Conservation (phyloP, 2,797 vertebrate genomes). For the Oreonectes daqikongensis region DNA sequence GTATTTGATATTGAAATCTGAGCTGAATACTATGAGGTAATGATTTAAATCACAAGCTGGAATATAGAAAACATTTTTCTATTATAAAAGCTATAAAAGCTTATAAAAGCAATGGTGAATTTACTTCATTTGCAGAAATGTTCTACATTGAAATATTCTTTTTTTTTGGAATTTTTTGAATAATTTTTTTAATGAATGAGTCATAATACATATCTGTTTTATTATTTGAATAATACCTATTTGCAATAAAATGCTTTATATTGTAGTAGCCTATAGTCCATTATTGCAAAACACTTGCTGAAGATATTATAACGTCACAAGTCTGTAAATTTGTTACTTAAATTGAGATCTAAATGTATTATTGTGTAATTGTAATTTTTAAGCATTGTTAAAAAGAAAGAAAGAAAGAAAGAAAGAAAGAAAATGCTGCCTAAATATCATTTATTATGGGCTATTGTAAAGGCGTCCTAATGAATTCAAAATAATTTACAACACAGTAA, state of each 20-base stretch:
- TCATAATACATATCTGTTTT: not conserved
- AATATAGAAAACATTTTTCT: not conserved
- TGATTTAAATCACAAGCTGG: not conserved
- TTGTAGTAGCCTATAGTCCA: too few species aligned
- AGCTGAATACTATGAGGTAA: not conserved
- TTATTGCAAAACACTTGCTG: too few species aligned
- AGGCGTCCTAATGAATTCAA: not conserved
- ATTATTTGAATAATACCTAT: too few species aligned
- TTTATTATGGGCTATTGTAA: not conserved
- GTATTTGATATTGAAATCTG: not conserved
- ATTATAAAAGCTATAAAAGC: not conserved
- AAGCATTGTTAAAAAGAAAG: not conserved
- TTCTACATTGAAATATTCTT: too few species aligned
- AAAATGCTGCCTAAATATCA: not conserved
- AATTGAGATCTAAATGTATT: too few species aligned
- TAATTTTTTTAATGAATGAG: not conserved
- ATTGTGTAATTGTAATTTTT: too few species aligned
- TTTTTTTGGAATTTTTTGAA: too few species aligned
- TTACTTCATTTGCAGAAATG: not conserved
- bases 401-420: conserved; percentile 16
- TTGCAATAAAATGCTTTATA: too few species aligned
- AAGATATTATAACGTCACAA: too few species aligned
- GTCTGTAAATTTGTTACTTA: too few species aligned
- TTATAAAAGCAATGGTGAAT: not conserved
- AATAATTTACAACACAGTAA: conserved; percentile 7